These are phyloP conservation scores for Entomobrya multifasciata DNA, from an alignment of 2,888 invertebrate genomes.

Conservation along the genomic window DNA sequence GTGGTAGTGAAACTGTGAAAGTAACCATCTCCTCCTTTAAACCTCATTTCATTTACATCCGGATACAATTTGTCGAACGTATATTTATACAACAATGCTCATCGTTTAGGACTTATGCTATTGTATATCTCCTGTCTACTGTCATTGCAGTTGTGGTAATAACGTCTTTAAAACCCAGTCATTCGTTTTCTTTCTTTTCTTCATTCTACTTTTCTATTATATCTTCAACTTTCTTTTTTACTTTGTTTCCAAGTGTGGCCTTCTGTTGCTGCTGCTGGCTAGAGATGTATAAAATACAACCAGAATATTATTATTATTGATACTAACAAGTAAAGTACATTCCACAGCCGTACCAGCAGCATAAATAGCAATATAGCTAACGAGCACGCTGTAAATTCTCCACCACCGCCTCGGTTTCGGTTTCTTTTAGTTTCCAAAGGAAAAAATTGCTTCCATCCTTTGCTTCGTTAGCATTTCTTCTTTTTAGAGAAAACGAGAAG, in stretches of 20 bases:
- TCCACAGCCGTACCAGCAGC: not conserved
- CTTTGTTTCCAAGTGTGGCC: not conserved
- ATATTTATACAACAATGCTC: too few relatives aligned
- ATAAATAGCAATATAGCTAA: not conserved
- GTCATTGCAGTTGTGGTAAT: conserved; percentile 24
- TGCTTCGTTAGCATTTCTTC: conserved; percentile 44
- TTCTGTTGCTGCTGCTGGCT: not conserved
- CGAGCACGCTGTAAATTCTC: too few relatives aligned
- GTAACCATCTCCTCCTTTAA: too few relatives aligned
- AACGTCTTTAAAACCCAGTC: conserved; percentile 46
- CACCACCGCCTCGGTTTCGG: too few relatives aligned
- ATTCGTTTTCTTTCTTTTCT: not conserved
- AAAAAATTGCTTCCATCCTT: conserved; percentile 54
- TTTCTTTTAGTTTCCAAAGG: not conserved
- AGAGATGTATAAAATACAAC: conserved; percentile 28
- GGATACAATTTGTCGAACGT: too few relatives aligned
- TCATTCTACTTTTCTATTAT: too few relatives aligned
- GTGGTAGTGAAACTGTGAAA: too few relatives aligned
- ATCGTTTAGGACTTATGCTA: too few relatives aligned
- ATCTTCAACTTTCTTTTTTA: not conserved
- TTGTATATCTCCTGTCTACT: too few relatives aligned
- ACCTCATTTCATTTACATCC: too few relatives aligned
- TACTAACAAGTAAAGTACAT: conserved; percentile 50
- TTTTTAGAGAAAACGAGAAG: conserved; percentile 20
- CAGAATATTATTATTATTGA: conserved; percentile 58